Evolutionary conservation across 2,113 vertebrate genomes (phyloP).

Genomic region (Acrocephalus kingi): DNA sequence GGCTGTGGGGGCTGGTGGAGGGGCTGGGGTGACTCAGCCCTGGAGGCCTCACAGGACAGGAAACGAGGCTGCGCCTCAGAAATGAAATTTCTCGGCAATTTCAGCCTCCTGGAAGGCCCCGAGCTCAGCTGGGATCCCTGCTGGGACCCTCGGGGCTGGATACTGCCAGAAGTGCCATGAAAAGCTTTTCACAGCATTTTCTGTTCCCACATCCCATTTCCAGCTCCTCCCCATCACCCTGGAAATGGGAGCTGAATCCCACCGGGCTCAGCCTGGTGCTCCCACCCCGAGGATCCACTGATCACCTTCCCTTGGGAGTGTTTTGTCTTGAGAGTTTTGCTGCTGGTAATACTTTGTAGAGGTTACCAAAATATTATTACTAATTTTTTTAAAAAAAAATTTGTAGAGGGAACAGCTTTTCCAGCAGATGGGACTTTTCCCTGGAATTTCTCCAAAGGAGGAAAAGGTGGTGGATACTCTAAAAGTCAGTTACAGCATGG

Average conservation of each 20-base stretch:
- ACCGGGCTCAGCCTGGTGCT: background rate
- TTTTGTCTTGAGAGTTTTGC: background rate
- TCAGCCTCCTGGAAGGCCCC: background rate
- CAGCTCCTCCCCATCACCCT: background rate
- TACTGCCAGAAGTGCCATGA: background rate
- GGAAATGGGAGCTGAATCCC: background rate
- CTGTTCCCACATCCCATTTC: background rate
- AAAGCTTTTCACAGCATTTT: background rate
- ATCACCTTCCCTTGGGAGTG: background rate
- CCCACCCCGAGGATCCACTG: background rate
- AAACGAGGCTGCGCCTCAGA: background rate
- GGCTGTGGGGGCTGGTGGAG: background rate
- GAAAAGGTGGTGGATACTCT: background rate
- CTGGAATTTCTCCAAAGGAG: background rate
- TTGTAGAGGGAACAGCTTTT: background rate
- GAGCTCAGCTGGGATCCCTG: background rate
- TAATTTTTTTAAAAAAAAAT: too few species aligned
- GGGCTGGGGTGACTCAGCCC: background rate
- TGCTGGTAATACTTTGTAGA: background rate
- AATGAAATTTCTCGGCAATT: background rate
- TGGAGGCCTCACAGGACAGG: background rate
- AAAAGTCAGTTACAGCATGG: background rate
- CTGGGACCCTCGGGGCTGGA: background rate
- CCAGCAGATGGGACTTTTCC: background rate
- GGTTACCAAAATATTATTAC: background rate